phyloP scores from a whole-genome alignment of 2,888 invertebrate species.

The Pachymerium ferrugineum region DNA sequence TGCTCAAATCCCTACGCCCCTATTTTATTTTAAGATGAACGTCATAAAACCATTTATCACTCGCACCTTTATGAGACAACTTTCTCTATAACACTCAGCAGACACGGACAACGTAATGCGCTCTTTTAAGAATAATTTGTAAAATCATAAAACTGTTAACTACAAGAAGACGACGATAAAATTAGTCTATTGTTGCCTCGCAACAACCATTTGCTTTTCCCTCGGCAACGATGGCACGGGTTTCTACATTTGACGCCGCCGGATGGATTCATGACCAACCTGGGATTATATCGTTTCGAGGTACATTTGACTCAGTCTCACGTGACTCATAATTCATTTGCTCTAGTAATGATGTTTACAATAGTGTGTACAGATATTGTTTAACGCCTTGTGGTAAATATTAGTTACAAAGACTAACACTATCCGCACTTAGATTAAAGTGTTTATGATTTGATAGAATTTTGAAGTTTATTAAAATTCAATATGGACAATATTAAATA shows the following conservation, averaged over 20 bases:
- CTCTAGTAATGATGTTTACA: neutral
- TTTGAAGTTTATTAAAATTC: too few species aligned
- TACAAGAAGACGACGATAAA: neutral
- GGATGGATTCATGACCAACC: neutral
- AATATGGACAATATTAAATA: too few species aligned
- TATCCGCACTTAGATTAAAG: too few species aligned
- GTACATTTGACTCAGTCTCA: neutral
- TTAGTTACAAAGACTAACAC: too few species aligned
- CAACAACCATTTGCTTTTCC: neutral
- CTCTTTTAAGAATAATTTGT: constrained; percentile 30
- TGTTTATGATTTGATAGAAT: too few species aligned
- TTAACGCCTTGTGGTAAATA: too few species aligned
- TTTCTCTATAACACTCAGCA: too few species aligned
- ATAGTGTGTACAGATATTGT: too few species aligned
- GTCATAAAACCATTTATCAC: constrained; percentile 4
- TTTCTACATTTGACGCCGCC: neutral
- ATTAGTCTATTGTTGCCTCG: neutral
- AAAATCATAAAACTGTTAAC: constrained; percentile 30
- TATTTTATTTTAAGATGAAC: neutral
- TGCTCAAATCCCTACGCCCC: neutral
- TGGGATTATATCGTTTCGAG: neutral
- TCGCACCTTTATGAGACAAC: neutral
- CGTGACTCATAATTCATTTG: neutral
- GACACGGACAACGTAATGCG: neutral
- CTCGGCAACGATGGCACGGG: too few species aligned